phyloP scores from a whole-genome alignment of 2,113 vertebrate species.

The Morone chrysops region DNA sequence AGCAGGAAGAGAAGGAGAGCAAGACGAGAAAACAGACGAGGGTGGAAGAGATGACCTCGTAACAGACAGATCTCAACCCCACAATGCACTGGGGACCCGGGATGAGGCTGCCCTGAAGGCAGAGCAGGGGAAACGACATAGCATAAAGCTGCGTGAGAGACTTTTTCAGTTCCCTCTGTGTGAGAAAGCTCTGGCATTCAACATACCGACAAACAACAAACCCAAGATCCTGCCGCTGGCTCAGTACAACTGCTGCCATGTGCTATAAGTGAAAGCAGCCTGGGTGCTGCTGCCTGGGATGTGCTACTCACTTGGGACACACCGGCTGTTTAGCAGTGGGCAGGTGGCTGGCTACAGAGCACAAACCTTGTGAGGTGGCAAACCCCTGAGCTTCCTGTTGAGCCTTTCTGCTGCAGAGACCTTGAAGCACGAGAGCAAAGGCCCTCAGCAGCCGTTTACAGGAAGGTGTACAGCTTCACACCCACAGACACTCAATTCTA shows the following conservation, averaged over 20 bases:
- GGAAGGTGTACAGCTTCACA: conserved; percentile 27
- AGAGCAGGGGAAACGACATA: conserved; percentile 84
- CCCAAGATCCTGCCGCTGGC: conserved; percentile 89
- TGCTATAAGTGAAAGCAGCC: conserved; percentile 78
- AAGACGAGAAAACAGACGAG: conserved; percentile 28
- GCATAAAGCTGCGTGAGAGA: conserved; percentile 83
- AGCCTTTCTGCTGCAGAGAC: conserved; percentile 17
- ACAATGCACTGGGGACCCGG: conserved; percentile 37
- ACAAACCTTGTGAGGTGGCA: conserved; percentile 11
- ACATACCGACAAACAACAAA: conserved; percentile 86
- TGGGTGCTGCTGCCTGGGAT: not conserved
- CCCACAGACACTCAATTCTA: conserved; percentile 18
- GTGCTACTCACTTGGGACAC: conserved; percentile 9
- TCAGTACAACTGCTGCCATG: conserved; percentile 93
- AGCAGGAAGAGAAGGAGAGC: not conserved
- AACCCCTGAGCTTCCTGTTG: conserved; percentile 15
- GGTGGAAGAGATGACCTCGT: conserved; percentile 51
- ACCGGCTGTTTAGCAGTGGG: conserved; percentile 6
- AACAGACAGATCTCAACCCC: conserved; percentile 45
- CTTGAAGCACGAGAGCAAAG: not conserved
- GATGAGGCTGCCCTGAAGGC: conserved; percentile 66
- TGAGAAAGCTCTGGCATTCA: conserved; percentile 86
- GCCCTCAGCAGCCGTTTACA: conserved; percentile 1
- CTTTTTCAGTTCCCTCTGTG: conserved; percentile 86
- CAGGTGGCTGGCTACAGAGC: not conserved